Conservation (phyloP, 2,113 vertebrate genomes). For the Buteo buteo region DNA sequence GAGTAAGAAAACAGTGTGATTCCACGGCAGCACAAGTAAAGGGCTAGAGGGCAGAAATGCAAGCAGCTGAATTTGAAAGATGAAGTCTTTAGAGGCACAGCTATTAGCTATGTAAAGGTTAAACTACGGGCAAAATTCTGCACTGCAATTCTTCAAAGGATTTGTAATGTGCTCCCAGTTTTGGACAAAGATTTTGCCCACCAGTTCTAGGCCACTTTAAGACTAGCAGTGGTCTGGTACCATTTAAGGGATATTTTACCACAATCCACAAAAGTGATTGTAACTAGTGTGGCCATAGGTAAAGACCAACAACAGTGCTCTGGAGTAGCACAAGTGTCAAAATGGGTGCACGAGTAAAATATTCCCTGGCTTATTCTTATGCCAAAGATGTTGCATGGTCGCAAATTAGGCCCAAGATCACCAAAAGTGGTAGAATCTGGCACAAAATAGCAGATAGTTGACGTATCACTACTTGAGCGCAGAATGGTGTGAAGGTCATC, state of each 20-base stretch:
- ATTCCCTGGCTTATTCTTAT: neutral
- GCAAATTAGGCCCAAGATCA: neutral
- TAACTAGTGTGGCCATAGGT: rapidly evolving
- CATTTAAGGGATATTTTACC: neutral
- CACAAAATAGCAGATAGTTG: neutral
- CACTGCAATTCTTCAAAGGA: neutral
- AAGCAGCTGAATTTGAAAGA: neutral
- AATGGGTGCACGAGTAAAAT: neutral
- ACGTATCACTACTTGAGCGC: neutral
- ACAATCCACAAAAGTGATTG: neutral
- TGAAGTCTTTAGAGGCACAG: neutral
- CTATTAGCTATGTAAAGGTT: neutral
- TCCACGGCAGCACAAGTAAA: neutral
- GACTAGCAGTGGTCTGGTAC: neutral
- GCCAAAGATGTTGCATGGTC: neutral
- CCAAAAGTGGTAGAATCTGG: neutral
- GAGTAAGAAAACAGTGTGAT: neutral
- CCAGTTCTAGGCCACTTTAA: neutral
- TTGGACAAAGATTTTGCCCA: neutral
- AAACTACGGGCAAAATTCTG: neutral
- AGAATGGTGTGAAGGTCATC: neutral
- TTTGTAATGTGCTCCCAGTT: neutral
- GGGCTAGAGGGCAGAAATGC: neutral
- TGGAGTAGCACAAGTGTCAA: neutral
- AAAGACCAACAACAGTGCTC: neutral